These are phyloP conservation scores for Uromys caudimaculatus DNA, from an alignment of 2,797 vertebrate genomes.

Conservation along the genomic window DNA sequence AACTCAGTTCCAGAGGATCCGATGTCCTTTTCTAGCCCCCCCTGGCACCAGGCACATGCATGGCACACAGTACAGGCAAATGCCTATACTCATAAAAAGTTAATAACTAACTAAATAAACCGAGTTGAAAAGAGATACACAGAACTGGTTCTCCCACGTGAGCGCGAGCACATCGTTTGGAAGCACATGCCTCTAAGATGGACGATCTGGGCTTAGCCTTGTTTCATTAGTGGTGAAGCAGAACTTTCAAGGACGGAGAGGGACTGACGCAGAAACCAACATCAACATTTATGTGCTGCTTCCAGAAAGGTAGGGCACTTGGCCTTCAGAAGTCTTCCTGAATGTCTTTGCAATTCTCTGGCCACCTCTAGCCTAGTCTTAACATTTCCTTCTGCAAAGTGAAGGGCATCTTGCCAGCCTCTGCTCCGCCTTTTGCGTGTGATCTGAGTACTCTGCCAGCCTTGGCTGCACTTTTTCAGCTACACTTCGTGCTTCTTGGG, in stretches of 20 bases:
- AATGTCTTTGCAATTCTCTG: slow-evolving; percentile 4
- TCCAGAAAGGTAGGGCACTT: background rate
- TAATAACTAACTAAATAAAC: background rate
- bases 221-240: background rate
- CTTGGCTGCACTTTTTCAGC: background rate
- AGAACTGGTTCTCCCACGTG: background rate
- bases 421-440: background rate
- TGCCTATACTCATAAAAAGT: background rate
- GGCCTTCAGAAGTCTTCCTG: background rate
- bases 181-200: background rate
- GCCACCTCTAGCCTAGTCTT: background rate
- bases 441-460: background rate
- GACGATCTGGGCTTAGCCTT: background rate
- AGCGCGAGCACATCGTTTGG: background rate
- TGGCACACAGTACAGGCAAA: background rate
- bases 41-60: background rate
- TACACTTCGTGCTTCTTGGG: background rate
- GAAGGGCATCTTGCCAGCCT: background rate
- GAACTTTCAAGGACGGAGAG: background rate
- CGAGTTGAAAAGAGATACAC: background rate
- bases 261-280: background rate
- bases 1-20: background rate
- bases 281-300: background rate
- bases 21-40: background rate
- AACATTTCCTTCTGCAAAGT: background rate